Percentiles rank a stretch among this genome's conserved stretches.
Evolutionary conservation across 2,113 vertebrate genomes (phyloP).

Genomic region (Poecilia latipinna): DNA sequence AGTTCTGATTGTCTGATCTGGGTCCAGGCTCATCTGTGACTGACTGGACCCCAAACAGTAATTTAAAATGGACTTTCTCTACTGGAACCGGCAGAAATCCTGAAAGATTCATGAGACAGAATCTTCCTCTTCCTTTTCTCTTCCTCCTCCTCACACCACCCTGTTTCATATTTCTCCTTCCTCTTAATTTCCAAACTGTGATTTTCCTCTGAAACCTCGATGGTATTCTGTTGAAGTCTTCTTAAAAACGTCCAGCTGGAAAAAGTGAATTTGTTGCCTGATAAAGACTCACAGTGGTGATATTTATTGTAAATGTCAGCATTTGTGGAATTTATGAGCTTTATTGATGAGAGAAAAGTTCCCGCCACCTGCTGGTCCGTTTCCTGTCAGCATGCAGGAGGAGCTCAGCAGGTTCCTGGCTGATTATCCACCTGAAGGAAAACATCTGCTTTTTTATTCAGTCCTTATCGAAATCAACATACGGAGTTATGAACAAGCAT

Average conservation of each 20-base stretch:
- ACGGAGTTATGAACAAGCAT: not conserved
- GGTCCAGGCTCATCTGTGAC: slow-evolving; percentile 5
- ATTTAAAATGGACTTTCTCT: slow-evolving; percentile 14
- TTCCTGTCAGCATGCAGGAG: not conserved
- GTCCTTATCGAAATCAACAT: not conserved
- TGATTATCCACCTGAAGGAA: not conserved
- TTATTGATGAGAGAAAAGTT: not conserved
- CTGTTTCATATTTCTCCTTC: not conserved
- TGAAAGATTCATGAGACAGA: slow-evolving; percentile 19
- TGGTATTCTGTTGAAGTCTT: too few relatives aligned
- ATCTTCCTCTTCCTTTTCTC: not conserved
- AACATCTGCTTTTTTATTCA: not conserved
- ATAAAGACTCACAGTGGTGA: not conserved
- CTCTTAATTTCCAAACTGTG: not conserved
- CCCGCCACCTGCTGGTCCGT: not conserved
- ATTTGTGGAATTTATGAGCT: slow-evolving; percentile 2
- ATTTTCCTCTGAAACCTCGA: not conserved
- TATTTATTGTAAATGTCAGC: not conserved
- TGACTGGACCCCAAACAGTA: not conserved
- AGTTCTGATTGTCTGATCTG: not conserved
- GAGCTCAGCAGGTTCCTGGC: not conserved
- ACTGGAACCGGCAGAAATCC: slow-evolving; percentile 22
- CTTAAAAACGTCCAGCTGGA: too few relatives aligned
- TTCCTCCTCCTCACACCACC: too few relatives aligned
- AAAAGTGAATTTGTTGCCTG: not conserved